Conservation (phyloP, 2,113 vertebrate species). For the Hoplias malabaricus region DNA sequence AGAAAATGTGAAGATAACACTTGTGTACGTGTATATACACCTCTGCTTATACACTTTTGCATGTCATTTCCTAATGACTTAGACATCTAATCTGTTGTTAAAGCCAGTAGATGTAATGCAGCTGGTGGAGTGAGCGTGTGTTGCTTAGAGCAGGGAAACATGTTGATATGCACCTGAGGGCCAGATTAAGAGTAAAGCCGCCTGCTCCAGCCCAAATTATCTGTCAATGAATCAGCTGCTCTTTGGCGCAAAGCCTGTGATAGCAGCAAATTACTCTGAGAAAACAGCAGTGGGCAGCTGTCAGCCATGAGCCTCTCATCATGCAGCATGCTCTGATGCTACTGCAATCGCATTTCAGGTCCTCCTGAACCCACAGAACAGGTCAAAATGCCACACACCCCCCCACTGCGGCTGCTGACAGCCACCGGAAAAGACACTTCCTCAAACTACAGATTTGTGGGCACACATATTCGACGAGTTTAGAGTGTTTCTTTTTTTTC, state of each 20-base stretch:
- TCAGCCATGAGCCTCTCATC: conserved; percentile 50
- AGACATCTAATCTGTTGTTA: neutral
- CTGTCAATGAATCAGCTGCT: conserved; percentile 37
- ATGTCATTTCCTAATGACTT: neutral
- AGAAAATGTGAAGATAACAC: too few species aligned
- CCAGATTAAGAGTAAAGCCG: conserved; percentile 41
- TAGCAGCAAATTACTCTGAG: conserved; percentile 48
- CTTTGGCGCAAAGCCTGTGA: conserved; percentile 33
- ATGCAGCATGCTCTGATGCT: conserved; percentile 25
- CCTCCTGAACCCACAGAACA: conserved; percentile 7
- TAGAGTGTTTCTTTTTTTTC: neutral
- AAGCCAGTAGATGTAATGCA: neutral
- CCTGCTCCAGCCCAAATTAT: conserved; percentile 37
- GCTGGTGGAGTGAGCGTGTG: neutral
- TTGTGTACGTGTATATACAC: too few species aligned
- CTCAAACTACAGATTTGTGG: neutral
- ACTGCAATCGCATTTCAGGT: conserved; percentile 38
- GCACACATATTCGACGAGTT: neutral
- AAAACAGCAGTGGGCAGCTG: conserved; percentile 42
- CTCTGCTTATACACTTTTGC: neutral
- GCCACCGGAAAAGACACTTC: neutral
- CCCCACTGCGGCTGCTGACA: neutral
- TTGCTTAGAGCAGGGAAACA: conserved; percentile 2
- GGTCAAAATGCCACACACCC: conserved; percentile 14
- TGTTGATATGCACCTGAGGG: conserved; percentile 40